Evolutionary conservation across 2,888 invertebrate species (phyloP).

Genomic region (Pycnomerus fuliginosus): DNA sequence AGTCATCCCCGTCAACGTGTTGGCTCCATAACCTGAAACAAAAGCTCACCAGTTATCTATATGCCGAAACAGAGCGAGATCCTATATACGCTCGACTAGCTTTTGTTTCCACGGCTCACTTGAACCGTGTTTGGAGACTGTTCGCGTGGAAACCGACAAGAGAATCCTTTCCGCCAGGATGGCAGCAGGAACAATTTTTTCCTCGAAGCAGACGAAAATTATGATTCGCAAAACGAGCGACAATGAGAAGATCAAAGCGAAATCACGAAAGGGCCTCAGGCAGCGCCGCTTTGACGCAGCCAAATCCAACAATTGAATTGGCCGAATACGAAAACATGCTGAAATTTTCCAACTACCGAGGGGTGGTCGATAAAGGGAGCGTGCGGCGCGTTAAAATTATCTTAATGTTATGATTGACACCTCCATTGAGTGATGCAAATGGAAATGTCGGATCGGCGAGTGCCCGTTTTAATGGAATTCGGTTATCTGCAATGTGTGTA

Average conservation of each 20-base stretch:
- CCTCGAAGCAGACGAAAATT: conserved; percentile 9
- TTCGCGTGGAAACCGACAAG: conserved; percentile 52
- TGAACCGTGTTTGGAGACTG: conserved; percentile 46
- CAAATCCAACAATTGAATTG: conserved; percentile 36
- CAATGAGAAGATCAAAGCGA: conserved; percentile 24
- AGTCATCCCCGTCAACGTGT: conserved; percentile 75
- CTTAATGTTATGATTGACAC: conserved; percentile 51
- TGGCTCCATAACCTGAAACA: conserved; percentile 81
- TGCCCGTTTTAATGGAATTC: conserved; percentile 46
- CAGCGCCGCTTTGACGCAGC: conserved; percentile 42
- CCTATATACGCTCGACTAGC: conserved; percentile 43
- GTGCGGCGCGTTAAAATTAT: conserved; percentile 42
- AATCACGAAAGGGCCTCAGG: conserved; percentile 33
- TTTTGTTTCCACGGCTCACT: conserved; percentile 50
- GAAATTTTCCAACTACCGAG: background rate
- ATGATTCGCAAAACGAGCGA: no score
- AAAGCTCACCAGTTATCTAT: conserved; percentile 28
- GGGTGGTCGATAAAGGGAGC: conserved; percentile 21
- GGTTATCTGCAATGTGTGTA: conserved; percentile 36
- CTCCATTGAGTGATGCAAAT: conserved; percentile 42
- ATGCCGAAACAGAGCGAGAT: conserved; percentile 28
- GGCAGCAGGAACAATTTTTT: conserved; percentile 23
- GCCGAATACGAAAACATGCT: conserved; percentile 29
- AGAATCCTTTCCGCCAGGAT: conserved; percentile 52
- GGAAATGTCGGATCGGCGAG: conserved; percentile 29